Evolutionary conservation across 2,888 invertebrate species (phyloP).

Genomic region (Brachycybe producta): DNA sequence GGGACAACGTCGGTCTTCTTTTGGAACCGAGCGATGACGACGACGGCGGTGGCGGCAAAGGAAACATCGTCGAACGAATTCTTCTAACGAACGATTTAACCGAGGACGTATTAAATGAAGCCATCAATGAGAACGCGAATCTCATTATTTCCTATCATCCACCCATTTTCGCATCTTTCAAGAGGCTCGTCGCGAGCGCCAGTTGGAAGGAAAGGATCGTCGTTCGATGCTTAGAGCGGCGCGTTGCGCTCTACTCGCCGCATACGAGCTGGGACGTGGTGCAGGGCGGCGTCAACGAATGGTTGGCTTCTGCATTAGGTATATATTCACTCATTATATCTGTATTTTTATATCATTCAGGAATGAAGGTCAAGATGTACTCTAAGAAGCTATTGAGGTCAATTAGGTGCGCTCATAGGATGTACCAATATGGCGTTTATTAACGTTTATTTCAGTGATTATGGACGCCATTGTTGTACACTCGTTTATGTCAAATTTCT

Average conservation of each 20-base stretch:
- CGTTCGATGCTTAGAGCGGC: constrained; percentile 61
- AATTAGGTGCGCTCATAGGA: too few relatives aligned
- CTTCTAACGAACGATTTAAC: constrained; percentile 87
- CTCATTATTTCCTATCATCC: constrained; percentile 90
- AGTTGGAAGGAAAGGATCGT: constrained; percentile 65
- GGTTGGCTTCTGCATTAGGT: constrained; percentile 69
- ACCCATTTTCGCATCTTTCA: constrained; percentile 77
- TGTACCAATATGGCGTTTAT: too few relatives aligned
- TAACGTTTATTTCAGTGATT: too few relatives aligned
- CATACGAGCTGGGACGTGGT: constrained; percentile 83
- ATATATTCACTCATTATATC: too few relatives aligned
- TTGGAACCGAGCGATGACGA: constrained; percentile 58
- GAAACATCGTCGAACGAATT: constrained; percentile 40
- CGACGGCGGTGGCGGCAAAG: too few relatives aligned
- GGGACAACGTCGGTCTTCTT: constrained; percentile 91
- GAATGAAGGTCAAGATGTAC: too few relatives aligned
- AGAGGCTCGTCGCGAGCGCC: constrained; percentile 50
- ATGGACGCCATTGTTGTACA: too few relatives aligned
- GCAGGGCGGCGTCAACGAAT: constrained; percentile 77
- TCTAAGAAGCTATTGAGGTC: too few relatives aligned
- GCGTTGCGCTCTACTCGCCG: constrained; percentile 81
- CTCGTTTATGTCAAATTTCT: too few relatives aligned
- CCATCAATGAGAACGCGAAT: constrained; percentile 50
- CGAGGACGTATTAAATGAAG: constrained; percentile 71
- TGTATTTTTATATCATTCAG: too few relatives aligned